Evolutionary conservation across 2,888 invertebrate genomes (phyloP).

Genomic region (Tiliacea aurago): DNA sequence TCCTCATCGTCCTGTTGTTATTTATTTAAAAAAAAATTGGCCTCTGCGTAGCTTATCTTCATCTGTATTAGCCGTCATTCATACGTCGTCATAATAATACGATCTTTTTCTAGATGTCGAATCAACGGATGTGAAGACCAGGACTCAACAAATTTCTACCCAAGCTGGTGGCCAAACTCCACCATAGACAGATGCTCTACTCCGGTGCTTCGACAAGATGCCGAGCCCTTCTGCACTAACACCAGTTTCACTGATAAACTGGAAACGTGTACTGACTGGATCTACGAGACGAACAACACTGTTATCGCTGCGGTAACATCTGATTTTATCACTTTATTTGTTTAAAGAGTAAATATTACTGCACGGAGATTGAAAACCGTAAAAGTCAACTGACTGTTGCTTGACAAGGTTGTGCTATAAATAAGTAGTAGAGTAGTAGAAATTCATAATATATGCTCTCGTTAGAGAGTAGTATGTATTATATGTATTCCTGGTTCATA

Average conservation of each 20-base stretch:
- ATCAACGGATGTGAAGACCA: conserved; percentile 78
- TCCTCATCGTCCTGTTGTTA: too few species aligned
- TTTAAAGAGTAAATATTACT: neutral
- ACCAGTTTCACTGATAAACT: conserved; percentile 70
- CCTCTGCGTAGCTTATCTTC: too few species aligned
- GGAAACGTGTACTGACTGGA: conserved; percentile 76
- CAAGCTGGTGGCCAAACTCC: conserved; percentile 80
- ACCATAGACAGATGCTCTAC: conserved; percentile 74
- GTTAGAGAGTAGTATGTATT: too few species aligned
- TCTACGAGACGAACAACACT: conserved; percentile 81
- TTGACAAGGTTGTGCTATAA: neutral
- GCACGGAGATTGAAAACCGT: neutral
- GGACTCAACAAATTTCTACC: conserved; percentile 58
- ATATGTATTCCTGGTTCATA: too few species aligned
- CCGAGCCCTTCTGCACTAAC: conserved; percentile 66
- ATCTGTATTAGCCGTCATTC: neutral
- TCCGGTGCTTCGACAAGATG: conserved; percentile 66
- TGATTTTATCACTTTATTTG: conserved; percentile 8
- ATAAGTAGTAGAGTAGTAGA: too few species aligned
- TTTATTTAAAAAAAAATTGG: too few species aligned
- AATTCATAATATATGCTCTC: too few species aligned
- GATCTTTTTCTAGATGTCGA: conserved; percentile 72
- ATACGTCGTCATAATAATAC: neutral
- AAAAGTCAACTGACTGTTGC: neutral
- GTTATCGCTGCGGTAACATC: conserved; percentile 78